Base-by-base conservation (phyloP, 2,888 invertebrate genomes). In the Caenorhabditis panamensis region DNA sequence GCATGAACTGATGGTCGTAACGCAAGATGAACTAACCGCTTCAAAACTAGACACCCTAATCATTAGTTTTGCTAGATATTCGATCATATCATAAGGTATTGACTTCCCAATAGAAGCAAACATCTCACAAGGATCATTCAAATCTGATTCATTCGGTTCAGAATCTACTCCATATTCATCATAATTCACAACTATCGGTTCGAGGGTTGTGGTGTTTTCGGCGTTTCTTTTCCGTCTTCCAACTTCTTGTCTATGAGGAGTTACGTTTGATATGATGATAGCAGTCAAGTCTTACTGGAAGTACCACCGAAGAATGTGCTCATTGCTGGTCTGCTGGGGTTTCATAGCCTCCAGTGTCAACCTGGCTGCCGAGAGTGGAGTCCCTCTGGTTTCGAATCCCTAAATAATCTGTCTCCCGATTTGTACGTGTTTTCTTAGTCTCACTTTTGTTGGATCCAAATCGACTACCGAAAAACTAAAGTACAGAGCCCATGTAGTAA, bases 321-420 rank as follows among this genome's bases (percentile, higher is more conserved):
- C 71, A 67, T 71, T 67, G 11, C 44, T 58, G 0, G 73, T 44
- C 36, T 79, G 79, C 8, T 61, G 53, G 3, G 72, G 69, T 41
- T 79, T 78, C 47, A 86, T 58, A 1, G 58, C 66, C 13, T 82
- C 79, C 20, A 86, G 24, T 8, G 78, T 64, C n/a, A 86, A 47
- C 44, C 84, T 61, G 2, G 78, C 79, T 11, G 73, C 44, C n/a
- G 86, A 77, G 28, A 79, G 61, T 5, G 68, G 31, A 2, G 84
- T 85, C 49, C 84, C 84, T 36, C 86, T 61, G 2, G 86, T 85
- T 73, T 86, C 86, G 36, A 86, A 86, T 1, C 86, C 86, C 84
- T 86, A 13, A 37, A 75, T 59, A 4, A 53, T 9, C 18, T 22
- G 2, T 26, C 6, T 37, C 2, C 11, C 13, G n/a, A 11, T 41